Conservation (phyloP, 2,113 vertebrate species). For the Oncorhynchus kisutch region DNA sequence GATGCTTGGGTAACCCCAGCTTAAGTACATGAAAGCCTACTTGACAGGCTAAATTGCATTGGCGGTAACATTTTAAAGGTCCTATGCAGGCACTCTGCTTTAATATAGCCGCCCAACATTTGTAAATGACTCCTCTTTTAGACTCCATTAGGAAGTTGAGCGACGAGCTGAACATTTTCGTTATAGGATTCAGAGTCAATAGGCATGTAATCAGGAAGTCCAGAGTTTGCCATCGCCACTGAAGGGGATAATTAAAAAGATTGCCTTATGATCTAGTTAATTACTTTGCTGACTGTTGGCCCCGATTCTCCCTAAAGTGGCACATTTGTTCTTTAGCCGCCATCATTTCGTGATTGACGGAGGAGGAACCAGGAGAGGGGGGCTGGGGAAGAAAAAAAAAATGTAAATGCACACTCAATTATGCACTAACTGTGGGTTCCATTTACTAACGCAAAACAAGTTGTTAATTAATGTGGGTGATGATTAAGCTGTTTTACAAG, state of each 20-base stretch:
- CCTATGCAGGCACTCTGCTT: conserved; percentile 70
- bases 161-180: conserved; percentile 51
- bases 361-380: conserved; percentile 37
- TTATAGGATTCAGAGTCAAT: conserved; percentile 74
- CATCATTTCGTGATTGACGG: conserved; percentile 62
- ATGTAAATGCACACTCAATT: conserved; percentile 60
- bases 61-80: conserved; percentile 74
- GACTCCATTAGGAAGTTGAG: conserved; percentile 75
- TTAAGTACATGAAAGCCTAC: conserved; percentile 76
- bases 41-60: conserved; percentile 74
- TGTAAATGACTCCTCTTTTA: conserved; percentile 77
- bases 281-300: conserved; percentile 76
- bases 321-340: conserved; percentile 69
- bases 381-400: conserved; percentile 41
- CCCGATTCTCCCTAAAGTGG: conserved; percentile 69
- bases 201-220: conserved; percentile 73
- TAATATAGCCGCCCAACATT: conserved; percentile 71
- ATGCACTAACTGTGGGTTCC: conserved; percentile 70
- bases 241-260: conserved; percentile 75
- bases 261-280: conserved; percentile 78
- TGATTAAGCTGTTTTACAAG: conserved; percentile 54
- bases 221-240: conserved; percentile 57
- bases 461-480: conserved; percentile 68
- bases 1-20: conserved; percentile 68
- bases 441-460: conserved; percentile 69